Evolutionary conservation across 92 coral and sea anemone species (phyloP).

Genomic region (Scolanthus callimorphus): DNA sequence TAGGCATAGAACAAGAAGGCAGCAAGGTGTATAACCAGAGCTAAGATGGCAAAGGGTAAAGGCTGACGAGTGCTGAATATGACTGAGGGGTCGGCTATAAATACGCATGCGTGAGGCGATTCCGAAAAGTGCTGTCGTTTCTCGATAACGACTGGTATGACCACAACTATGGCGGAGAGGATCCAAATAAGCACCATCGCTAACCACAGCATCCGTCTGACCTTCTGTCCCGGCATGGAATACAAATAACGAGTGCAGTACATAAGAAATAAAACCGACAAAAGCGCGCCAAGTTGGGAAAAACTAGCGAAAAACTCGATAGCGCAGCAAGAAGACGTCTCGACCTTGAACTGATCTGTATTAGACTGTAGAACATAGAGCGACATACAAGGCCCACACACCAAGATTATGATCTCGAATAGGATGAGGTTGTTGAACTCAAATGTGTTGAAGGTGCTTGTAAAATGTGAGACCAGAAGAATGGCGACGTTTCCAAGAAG

Average conservation of each 20-base stretch:
- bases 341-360: not conserved
- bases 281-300: conserved; percentile 13
- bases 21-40: not conserved
- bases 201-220: no score
- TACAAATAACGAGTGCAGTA: no score
- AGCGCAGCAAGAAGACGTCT: not conserved
- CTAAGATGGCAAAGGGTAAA: conserved; percentile 4
- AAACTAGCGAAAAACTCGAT: conserved; percentile 2
- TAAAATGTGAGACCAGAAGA: not conserved
- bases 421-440: conserved; percentile 3
- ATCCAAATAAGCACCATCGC: no score
- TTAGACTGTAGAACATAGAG: not conserved
- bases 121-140: not conserved
- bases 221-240: no score
- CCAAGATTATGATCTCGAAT: conserved; percentile 1
- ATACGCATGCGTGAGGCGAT: not conserved
- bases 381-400: conserved; percentile 7
- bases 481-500: conserved; percentile 12
- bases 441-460: not conserved
- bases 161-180: not conserved
- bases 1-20: not conserved
- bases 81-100: no score
- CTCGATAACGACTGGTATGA: not conserved
- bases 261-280: conserved; percentile 2
- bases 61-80: not conserved